Percentiles rank a stretch among this genome's conserved stretches.
Conservation (phyloP, 2,888 invertebrate species). For the Matsumyia berberina region DNA sequence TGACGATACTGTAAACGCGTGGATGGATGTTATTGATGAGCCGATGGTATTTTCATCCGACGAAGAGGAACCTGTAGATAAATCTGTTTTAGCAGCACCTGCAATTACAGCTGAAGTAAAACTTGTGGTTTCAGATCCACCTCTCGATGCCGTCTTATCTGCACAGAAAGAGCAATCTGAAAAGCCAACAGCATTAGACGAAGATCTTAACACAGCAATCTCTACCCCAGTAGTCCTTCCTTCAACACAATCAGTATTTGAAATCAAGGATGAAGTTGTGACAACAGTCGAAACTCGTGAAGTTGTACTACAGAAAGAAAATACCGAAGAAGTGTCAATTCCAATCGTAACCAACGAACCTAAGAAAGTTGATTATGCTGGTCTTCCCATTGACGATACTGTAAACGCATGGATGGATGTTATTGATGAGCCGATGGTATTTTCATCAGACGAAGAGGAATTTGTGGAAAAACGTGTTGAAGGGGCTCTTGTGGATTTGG, state of each 20-base stretch:
- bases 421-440: constrained; percentile 82
- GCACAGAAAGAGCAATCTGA: no score
- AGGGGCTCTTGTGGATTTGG: background rate
- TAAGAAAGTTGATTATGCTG: constrained; percentile 77
- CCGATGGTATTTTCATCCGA: constrained; percentile 69
- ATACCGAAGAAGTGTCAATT: background rate
- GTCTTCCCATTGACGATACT: constrained; percentile 80
- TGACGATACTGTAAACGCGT: constrained; percentile 78
- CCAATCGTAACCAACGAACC: background rate
- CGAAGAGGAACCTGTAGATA: constrained; percentile 40
- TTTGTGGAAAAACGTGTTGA: constrained; percentile 37
- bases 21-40: constrained; percentile 79
- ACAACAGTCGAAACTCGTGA: background rate
- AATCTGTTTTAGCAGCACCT: constrained; percentile 39
- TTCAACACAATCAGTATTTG: background rate
- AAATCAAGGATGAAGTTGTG: background rate
- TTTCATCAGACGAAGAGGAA: constrained; percentile 81
- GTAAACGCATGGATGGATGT: constrained; percentile 82
- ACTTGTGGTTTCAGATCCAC: no score
- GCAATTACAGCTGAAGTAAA: constrained; percentile 1
- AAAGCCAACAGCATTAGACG: no score
- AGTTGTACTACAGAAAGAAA: background rate
- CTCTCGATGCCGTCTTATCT: no score
- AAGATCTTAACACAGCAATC: background rate
- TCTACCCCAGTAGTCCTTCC: background rate